A percentile compares a stretch with the other conserved stretches of the same genome.
Evolutionary conservation across 2,888 invertebrate species (phyloP).

Genomic region (Theristus sp.): DNA sequence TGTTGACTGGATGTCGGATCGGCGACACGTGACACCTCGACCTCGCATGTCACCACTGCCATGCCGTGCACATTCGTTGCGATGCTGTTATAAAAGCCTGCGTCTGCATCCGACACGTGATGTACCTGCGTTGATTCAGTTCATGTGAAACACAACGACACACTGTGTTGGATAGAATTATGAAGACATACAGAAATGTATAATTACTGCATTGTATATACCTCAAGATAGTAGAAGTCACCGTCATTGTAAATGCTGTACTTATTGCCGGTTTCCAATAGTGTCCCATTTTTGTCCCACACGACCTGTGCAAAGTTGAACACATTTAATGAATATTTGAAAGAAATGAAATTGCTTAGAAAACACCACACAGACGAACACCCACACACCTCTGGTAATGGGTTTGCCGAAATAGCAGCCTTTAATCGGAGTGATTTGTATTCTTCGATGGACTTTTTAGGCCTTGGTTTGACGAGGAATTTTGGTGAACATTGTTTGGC

Average conservation of each 20-base stretch:
- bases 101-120: slow-evolving; percentile 19
- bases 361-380: background rate
- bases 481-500: slow-evolving; percentile 19
- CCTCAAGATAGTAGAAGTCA: slow-evolving; percentile 28
- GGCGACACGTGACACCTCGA: slow-evolving; percentile 5
- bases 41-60: slow-evolving; percentile 22
- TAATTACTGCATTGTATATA: no score
- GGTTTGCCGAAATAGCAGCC: slow-evolving; percentile 25
- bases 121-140: slow-evolving; percentile 14
- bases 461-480: slow-evolving; percentile 18
- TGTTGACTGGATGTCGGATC: background rate
- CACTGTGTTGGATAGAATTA: no score
- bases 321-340: background rate
- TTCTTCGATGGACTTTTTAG: slow-evolving; percentile 17
- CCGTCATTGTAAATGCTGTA: slow-evolving; percentile 29
- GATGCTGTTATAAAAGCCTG: slow-evolving; percentile 27
- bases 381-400: slow-evolving; percentile 12
- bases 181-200: no score
- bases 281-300: slow-evolving; percentile 23
- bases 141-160: background rate
- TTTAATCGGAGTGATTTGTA: slow-evolving; percentile 24
- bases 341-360: background rate
- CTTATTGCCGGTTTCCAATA: slow-evolving; percentile 28
- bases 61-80: slow-evolving; percentile 24
- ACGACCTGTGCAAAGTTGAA: background rate